Percentiles rank a stretch among this genome's conserved stretches.
Conservation (phyloP, 2,888 invertebrate species). For the Rhaphigaster nebulosa region DNA sequence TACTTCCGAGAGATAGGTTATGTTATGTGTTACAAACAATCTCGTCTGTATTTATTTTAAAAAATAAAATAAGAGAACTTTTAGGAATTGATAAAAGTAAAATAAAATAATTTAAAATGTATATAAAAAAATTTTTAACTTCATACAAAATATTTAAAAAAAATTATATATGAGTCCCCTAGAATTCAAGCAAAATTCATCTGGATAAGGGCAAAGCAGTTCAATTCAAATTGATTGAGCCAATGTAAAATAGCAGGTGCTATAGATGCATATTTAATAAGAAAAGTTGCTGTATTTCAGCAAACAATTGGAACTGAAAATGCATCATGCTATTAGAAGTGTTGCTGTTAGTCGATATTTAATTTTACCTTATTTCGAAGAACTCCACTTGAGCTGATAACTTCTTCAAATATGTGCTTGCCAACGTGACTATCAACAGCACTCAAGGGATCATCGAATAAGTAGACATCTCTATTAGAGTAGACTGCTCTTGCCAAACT, state of each 20-base stretch:
- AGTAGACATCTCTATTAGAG: constrained; percentile 70
- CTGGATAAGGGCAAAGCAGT: too few species aligned
- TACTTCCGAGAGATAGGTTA: constrained; percentile 72
- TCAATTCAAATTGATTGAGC: too few species aligned
- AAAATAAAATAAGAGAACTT: constrained; percentile 1
- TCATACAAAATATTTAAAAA: not conserved
- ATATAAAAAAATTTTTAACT: not conserved
- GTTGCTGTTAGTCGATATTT: not conserved
- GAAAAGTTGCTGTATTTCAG: too few species aligned
- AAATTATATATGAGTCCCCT: not conserved
- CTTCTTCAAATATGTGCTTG: constrained; percentile 75
- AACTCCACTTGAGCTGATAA: constrained; percentile 72
- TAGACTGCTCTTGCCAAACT: constrained; percentile 71
- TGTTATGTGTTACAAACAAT: constrained; percentile 74
- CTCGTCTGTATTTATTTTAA: constrained; percentile 68
- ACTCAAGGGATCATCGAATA: constrained; percentile 76
- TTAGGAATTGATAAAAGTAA: not conserved
- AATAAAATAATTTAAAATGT: constrained; percentile 5
- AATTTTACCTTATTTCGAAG: constrained; percentile 68
- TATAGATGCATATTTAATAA: too few species aligned
- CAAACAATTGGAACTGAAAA: too few species aligned
- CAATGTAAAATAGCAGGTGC: too few species aligned
- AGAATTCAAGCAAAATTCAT: not conserved
- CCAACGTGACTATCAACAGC: constrained; percentile 78
- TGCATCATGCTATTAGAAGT: too few species aligned